Base-by-base conservation (phyloP, 2,113 vertebrate genomes). In the Carassius carassius region DNA sequence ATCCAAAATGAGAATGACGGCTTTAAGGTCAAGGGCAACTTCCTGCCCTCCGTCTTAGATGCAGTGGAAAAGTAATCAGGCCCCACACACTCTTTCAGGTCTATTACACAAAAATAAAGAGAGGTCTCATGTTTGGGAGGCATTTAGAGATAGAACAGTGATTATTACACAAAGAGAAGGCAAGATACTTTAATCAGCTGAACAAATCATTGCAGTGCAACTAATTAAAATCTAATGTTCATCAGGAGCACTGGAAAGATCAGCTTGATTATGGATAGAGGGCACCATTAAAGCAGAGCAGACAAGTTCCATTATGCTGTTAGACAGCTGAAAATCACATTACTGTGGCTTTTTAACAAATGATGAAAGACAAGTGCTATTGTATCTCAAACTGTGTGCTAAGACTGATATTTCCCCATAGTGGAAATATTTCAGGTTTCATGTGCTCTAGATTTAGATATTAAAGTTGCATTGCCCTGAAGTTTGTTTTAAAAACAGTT, bases 211-310 rank as follows among this genome's bases (percentile, higher is more conserved):
- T 73, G 85, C 58, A 85, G 79, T 81, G 72, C 47, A 80, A 44
- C 83, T 89, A 86, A 89, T 89, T 90, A 78, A 85, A 81, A 77
- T 85, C 73, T 63, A 32, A 86, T 88, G 81, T 69, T 83, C 67
- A 58, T 70, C 63, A 63, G 63, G 23, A 70, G 41, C 70, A 58
- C 6, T 82, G 80, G 16, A 62, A 74, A 73, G 82, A 56, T 74
- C 72, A 79, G 86, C 76, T 76, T 86, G 69, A 88, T 77, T 84
- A 83, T 83, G 60, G 78, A 82, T 47, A 51, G 70, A 44, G 83
- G 73, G 56, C 51, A 83, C 86, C 60, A 63, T 85, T 86, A 82
- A 83, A 86, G 78, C 16, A 5, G 29, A 83, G 70, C 54, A 74
- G 67, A 80, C 84, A 37, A 77, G 74, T 81, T 81, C 44, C 82